These are phyloP conservation scores for Halictus rubicundus DNA, from an alignment of 1,140 invertebrate genomes.

Conservation along the genomic window DNA sequence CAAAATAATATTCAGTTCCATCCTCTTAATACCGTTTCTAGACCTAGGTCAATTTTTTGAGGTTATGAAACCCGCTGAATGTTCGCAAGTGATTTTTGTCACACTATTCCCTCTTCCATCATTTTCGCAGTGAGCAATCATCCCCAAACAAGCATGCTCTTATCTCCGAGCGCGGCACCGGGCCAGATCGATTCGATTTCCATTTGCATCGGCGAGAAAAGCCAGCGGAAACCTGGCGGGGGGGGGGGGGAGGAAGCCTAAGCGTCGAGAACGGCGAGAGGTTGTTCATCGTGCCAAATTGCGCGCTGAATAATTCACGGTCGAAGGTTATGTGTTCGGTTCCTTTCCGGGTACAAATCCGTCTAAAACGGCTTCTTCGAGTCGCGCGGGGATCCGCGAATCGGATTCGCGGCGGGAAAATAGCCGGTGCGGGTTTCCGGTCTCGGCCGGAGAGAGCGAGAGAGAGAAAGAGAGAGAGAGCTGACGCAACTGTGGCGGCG, in stretches of 20 bases:
- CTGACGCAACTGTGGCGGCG: too few species aligned
- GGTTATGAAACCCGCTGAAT: too few species aligned
- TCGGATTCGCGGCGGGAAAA: conserved; percentile 1
- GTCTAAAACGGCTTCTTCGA: conserved; percentile 27
- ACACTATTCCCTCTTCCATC: too few species aligned
- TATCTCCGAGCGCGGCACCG: not conserved
- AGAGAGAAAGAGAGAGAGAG: too few species aligned
- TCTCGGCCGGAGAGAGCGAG: too few species aligned
- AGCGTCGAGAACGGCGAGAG: not conserved
- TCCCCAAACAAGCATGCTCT: too few species aligned
- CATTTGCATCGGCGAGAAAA: not conserved
- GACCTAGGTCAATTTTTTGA: too few species aligned
- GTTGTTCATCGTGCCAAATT: conserved; percentile 41
- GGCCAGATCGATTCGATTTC: conserved; percentile 6
- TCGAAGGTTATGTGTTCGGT: conserved; percentile 16
- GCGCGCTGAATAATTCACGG: conserved; percentile 44
- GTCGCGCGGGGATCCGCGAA: conserved; percentile 12
- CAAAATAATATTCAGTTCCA: too few species aligned
- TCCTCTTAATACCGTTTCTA: too few species aligned
- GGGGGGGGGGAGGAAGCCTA: not conserved
- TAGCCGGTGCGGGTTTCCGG: not conserved
- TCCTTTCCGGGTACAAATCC: conserved; percentile 13
- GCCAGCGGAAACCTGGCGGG: not conserved
- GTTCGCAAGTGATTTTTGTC: too few species aligned
- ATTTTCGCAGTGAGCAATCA: too few species aligned